phyloP scores from a whole-genome alignment of 2,888 invertebrate genomes.

The Apomyelois bistriatella region DNA sequence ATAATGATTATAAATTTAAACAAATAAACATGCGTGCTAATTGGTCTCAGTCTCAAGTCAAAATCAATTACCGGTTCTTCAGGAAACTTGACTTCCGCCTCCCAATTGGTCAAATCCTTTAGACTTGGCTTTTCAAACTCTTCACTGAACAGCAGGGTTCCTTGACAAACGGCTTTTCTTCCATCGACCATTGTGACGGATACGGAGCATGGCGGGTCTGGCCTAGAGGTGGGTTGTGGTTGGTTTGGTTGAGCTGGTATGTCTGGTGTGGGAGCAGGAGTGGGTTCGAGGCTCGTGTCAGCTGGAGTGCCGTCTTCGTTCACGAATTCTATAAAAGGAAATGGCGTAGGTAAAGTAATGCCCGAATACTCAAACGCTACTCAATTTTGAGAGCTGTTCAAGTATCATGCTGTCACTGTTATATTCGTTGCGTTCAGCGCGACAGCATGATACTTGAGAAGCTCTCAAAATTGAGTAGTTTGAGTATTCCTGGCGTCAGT shows the following conservation, averaged over 20 bases:
- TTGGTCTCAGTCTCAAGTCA: no score
- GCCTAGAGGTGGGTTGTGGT: slow-evolving; percentile 15
- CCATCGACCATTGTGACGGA: slow-evolving; percentile 50
- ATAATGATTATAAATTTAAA: no score
- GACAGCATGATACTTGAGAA: no score
- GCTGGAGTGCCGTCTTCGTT: slow-evolving; percentile 51
- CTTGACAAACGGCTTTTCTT: slow-evolving; percentile 59
- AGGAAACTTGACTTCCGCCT: slow-evolving; percentile 75
- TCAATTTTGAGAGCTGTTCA: no score
- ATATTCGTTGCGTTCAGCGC: no score
- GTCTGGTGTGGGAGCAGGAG: slow-evolving; percentile 15
- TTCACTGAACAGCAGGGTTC: slow-evolving; percentile 81
- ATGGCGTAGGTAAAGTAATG: background rate
- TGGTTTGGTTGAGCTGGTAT: slow-evolving; percentile 1
- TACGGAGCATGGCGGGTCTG: slow-evolving; percentile 29
- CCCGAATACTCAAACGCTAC: no score
- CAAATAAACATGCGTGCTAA: no score
- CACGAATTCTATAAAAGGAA: slow-evolving; percentile 47
- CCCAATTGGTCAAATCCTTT: slow-evolving; percentile 66
- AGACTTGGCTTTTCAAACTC: slow-evolving; percentile 64
- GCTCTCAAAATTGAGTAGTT: no score
- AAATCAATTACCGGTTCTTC: slow-evolving; percentile 69
- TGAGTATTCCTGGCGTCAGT: no score
- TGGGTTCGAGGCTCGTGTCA: slow-evolving; percentile 24
- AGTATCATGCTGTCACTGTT: no score